phyloP scores from a whole-genome alignment of 2,113 vertebrate species.

The Dendrocopos noguchii region DNA sequence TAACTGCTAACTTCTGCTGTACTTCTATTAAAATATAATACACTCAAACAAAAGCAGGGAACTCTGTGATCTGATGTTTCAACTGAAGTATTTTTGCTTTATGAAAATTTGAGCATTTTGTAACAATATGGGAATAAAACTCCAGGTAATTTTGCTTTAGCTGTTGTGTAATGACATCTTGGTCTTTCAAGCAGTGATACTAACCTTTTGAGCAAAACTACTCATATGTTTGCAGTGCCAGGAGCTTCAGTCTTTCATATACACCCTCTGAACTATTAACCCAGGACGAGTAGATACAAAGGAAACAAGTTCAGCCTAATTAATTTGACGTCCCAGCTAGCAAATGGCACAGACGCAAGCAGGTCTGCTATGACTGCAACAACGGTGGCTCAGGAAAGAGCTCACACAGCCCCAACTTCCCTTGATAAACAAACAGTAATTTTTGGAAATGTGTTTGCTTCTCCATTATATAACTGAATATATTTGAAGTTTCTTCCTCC shows the following conservation, averaged over 20 bases:
- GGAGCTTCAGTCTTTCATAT: neutral
- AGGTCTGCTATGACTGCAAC: neutral
- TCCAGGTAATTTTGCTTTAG: neutral
- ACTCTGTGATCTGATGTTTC: neutral
- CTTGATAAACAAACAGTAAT: neutral
- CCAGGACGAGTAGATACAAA: neutral
- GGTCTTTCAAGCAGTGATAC: neutral
- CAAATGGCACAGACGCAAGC: neutral
- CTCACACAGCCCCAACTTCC: neutral
- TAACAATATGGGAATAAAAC: neutral
- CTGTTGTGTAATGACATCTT: neutral
- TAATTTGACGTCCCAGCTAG: neutral
- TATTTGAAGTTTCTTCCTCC: neutral
- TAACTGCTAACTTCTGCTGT: neutral
- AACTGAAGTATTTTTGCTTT: neutral
- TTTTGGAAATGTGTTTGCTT: conserved; percentile 7
- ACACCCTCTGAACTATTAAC: neutral
- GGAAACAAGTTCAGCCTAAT: neutral
- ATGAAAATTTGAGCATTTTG: neutral
- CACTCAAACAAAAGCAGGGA: neutral
- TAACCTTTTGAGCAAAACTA: neutral
- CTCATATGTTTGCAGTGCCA: neutral
- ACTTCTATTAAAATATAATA: neutral
- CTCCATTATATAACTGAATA: neutral
- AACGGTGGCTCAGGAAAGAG: neutral